These are phyloP conservation scores for Okamejei kenojei DNA, from an alignment of 2,797 vertebrate genomes.

Conservation along the genomic window DNA sequence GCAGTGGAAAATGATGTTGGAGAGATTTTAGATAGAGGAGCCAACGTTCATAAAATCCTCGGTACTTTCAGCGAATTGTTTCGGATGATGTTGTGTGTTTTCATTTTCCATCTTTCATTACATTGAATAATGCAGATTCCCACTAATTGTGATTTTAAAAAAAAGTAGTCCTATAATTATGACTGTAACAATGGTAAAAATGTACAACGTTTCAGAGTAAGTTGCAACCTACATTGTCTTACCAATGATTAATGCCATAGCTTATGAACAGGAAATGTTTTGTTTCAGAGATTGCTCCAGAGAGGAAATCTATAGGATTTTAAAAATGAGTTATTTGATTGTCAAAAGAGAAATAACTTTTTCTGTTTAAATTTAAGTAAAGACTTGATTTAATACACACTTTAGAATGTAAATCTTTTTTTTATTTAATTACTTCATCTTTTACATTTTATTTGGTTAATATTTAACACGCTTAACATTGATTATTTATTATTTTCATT, in stretches of 20 bases:
- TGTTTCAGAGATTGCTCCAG: background rate
- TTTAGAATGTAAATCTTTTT: background rate
- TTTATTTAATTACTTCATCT: background rate
- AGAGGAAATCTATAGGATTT: background rate
- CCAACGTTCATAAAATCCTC: too few relatives aligned
- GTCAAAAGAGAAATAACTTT: background rate
- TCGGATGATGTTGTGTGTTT: background rate
- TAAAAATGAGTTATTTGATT: background rate
- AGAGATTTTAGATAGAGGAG: background rate
- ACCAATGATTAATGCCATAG: background rate
- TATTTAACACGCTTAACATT: too few relatives aligned
- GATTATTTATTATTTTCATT: background rate
- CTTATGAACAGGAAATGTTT: background rate
- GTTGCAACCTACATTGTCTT: background rate
- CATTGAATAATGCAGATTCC: background rate
- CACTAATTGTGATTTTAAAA: background rate
- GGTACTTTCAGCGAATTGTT: background rate
- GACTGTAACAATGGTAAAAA: background rate
- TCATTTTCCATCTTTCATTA: background rate
- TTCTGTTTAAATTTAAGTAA: background rate
- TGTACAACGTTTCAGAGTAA: background rate
- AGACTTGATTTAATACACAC: background rate
- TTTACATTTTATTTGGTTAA: background rate
- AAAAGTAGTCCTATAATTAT: too few relatives aligned
- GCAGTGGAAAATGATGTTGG: background rate